Evolutionary conservation across 2,113 vertebrate genomes (phyloP).

Genomic region (Rynchops niger): DNA sequence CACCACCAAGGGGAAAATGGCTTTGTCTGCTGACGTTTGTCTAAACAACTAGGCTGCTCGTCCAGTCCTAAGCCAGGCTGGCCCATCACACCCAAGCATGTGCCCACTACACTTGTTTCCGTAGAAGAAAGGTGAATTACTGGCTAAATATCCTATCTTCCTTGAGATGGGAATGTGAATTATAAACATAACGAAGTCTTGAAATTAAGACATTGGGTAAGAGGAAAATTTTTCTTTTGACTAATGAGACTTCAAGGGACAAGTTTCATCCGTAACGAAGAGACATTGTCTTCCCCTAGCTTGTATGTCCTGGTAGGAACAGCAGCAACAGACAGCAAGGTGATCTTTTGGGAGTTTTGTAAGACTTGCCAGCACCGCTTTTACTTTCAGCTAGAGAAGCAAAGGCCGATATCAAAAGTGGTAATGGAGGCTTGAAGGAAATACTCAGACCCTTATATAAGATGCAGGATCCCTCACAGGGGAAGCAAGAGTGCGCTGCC

Average conservation of each 20-base stretch:
- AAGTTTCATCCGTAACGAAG: not conserved
- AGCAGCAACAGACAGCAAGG: not conserved
- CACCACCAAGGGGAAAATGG: not conserved
- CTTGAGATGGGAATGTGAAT: not conserved
- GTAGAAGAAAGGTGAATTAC: not conserved
- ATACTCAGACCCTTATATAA: not conserved
- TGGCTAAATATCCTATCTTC: not conserved
- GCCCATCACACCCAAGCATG: not conserved
- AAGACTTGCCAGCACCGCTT: not conserved
- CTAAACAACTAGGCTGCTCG: not conserved
- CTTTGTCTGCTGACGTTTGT: not conserved
- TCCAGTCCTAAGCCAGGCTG: not conserved
- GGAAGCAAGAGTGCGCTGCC: not conserved
- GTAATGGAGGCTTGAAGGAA: not conserved
- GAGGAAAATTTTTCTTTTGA: not conserved
- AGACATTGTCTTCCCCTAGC: not conserved
- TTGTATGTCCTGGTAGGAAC: not conserved
- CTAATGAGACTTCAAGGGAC: not conserved
- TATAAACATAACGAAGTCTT: not conserved
- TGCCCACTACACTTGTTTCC: not conserved
- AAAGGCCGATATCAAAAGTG: not conserved
- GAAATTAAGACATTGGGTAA: not conserved
- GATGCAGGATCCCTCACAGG: not conserved
- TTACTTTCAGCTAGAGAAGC: not conserved
- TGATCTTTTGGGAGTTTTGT: not conserved